Base-by-base conservation (phyloP, 2,113 vertebrate species). In the Triplophysa siluroides region DNA sequence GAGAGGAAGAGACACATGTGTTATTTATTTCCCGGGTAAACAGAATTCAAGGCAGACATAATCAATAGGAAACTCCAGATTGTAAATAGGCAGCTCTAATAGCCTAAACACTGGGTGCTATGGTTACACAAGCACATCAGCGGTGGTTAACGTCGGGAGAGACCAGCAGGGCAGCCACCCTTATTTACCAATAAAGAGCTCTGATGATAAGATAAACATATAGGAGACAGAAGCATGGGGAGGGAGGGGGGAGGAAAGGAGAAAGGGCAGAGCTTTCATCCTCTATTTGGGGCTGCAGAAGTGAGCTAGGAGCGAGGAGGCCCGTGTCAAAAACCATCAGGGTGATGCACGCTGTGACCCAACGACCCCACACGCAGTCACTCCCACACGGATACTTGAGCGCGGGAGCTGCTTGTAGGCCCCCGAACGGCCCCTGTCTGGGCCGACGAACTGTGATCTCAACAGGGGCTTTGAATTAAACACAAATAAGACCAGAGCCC, bases 11-110 rank as follows among this genome's bases (percentile, higher is more conserved):
- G 54, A 84, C 90, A 94, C 96, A 98, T 95, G 89, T 98, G 96
- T 97, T 98, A 95, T 96, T 97, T 98, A 97, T 98, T 98, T 96
- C 93, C 90, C 91, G 85, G 90, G 95, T 97, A 97, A 97, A 97
- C 95, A 95, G 90, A 92, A 92, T 94, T 84, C 93, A 93, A 95
- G 93, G 95, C 95, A 97, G 93, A 95, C 95, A 95, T 95, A 97
- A 97, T 98, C 96, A 97, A 94, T 94, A 95, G 94, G 94, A 95
- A 96, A 95, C 94, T 94, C 91, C 92, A 94, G 94, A 95, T 94
- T 96, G 95, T 96, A 96, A 93, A 94, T 96, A 95, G 93, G 92
- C 92, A 90, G 83, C 95, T 95, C 96, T 97, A 96, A 97, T 96
- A 95, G 94, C 91, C 93, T 95, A 93, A 96, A 95, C 94, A 94